A percentile compares a stretch with the other conserved stretches of the same genome.
Evolutionary conservation across 2,888 invertebrate genomes (phyloP).

Genomic region (Microctonus brassicae): DNA sequence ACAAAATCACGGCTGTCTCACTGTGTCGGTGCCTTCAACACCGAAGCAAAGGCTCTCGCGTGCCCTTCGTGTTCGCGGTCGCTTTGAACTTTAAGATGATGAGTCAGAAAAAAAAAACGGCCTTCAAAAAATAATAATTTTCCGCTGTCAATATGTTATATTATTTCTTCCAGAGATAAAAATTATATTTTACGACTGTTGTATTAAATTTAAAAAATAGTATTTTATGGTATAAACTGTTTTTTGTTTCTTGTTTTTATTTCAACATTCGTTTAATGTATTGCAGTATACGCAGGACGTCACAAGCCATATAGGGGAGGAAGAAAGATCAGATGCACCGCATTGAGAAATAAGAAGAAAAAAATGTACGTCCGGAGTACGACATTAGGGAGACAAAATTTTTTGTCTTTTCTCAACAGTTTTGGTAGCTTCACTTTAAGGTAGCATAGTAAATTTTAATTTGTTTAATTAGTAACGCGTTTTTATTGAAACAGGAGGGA

Average conservation of each 20-base stretch:
- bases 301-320: background rate
- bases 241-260: background rate
- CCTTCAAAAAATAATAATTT: slow-evolving; percentile 17
- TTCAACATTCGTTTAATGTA: background rate
- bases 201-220: background rate
- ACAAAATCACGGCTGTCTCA: background rate
- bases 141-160: background rate
- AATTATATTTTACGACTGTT: background rate
- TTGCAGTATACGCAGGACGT: background rate
- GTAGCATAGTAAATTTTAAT: slow-evolving; percentile 43
- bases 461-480: slow-evolving; percentile 42
- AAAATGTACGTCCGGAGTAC: slow-evolving; percentile 11
- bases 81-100: slow-evolving; percentile 9
- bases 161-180: background rate
- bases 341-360: slow-evolving; percentile 7
- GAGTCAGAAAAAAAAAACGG: slow-evolving; percentile 25
- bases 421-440: slow-evolving; percentile 20
- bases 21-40: background rate
- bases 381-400: slow-evolving; percentile 5
- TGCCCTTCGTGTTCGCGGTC: background rate
- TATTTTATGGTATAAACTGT: background rate
- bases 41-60: background rate
- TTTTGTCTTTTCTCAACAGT: slow-evolving; percentile 1
- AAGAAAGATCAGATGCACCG: slow-evolving; percentile 22
- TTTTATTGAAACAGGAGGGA: slow-evolving; percentile 6